phyloP scores from a whole-genome alignment of 2,797 vertebrate species.

The Pseudopleuronectes americanus region DNA sequence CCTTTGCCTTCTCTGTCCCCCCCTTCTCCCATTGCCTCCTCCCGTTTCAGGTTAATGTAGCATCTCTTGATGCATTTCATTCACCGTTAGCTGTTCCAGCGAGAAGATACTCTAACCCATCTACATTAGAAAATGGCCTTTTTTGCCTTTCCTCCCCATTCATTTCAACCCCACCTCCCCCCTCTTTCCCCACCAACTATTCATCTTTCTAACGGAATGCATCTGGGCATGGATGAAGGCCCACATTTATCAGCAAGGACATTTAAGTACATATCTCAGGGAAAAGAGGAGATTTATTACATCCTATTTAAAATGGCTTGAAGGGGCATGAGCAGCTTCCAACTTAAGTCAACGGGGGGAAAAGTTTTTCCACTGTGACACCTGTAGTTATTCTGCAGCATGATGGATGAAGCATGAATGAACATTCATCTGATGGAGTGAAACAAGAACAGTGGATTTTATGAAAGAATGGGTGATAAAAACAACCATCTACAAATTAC shows the following conservation, averaged over 20 bases:
- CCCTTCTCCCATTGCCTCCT: background rate
- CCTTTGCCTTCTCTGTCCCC: background rate
- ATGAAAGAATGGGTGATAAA: background rate
- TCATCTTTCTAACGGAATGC: conserved; percentile 69
- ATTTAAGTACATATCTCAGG: conserved; percentile 74
- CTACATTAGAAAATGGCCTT: conserved; percentile 75
- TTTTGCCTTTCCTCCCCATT: conserved; percentile 34
- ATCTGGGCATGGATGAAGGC: conserved; percentile 69
- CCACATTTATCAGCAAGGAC: conserved; percentile 75
- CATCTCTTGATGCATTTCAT: conserved; percentile 79
- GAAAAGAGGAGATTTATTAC: conserved; percentile 71
- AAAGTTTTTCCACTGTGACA: conserved; percentile 25
- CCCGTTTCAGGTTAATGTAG: conserved; percentile 69
- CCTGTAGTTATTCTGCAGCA: conserved; percentile 12
- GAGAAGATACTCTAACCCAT: conserved; percentile 75
- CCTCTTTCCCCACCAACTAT: conserved; percentile 56
- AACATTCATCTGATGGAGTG: conserved; percentile 12
- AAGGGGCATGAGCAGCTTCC: conserved; percentile 44
- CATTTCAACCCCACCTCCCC: conserved; percentile 5
- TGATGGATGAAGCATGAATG: conserved; percentile 10
- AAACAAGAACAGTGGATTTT: conserved; percentile 18
- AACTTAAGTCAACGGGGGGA: conserved; percentile 31
- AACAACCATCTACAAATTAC: too few relatives aligned
- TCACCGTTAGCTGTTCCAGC: conserved; percentile 72
- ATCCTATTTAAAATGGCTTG: conserved; percentile 63